Percentiles rank a stretch among this genome's conserved stretches.
Evolutionary conservation across 2,888 invertebrate species (phyloP).

Genomic region (Clostera curtula): DNA sequence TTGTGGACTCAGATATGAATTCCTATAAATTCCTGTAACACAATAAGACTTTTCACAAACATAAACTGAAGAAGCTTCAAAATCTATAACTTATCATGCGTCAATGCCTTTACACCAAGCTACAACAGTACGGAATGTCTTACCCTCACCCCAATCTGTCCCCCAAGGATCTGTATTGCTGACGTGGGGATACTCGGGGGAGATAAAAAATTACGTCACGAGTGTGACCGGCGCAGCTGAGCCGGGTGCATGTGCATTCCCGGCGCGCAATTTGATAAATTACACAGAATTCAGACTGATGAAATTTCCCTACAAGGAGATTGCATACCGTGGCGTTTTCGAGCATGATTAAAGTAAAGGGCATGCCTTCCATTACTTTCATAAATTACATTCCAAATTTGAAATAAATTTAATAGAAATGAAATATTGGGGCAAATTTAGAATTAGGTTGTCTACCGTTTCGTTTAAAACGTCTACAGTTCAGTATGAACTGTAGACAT

Average conservation of each 20-base stretch:
- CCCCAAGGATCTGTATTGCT: constrained; percentile 48
- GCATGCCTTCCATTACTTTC: too few species aligned
- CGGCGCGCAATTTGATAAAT: constrained; percentile 62
- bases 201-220: constrained; percentile 60
- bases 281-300: constrained; percentile 56
- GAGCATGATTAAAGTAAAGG: constrained; percentile 23
- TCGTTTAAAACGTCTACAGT: too few species aligned
- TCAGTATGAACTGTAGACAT: too few species aligned
- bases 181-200: constrained; percentile 39
- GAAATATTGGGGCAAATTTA: too few species aligned
- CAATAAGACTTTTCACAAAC: too few species aligned
- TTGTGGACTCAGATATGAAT: too few species aligned
- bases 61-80: too few species aligned
- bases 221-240: constrained; percentile 56
- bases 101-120: too few species aligned
- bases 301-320: constrained; percentile 46
- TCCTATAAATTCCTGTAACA: too few species aligned
- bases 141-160: constrained; percentile 37
- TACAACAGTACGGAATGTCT: constrained; percentile 31
- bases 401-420: too few species aligned
- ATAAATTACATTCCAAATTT: constrained; percentile 5
- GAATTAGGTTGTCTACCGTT: too few species aligned
- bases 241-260: constrained; percentile 58
- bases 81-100: too few species aligned
- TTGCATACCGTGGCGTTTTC: constrained; percentile 28